These are phyloP conservation scores for Campoplex capitator DNA, from an alignment of 2,888 invertebrate genomes.

Conservation along the genomic window DNA sequence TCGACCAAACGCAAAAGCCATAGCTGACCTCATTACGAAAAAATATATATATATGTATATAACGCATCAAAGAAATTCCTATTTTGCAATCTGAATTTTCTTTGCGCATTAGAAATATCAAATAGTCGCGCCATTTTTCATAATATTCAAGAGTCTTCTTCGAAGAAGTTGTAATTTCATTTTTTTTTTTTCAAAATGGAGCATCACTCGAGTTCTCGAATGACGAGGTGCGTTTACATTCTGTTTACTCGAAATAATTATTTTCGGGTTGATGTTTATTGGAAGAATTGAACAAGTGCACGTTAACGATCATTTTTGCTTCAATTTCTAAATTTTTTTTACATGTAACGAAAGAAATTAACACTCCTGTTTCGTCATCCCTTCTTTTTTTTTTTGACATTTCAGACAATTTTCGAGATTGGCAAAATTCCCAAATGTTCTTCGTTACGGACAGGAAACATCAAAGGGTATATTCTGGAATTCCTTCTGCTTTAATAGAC, in stretches of 20 bases:
- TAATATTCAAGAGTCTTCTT: not conserved
- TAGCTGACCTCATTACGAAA: slow-evolving; percentile 49
- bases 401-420: slow-evolving; percentile 16
- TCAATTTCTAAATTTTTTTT: not conserved
- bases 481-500: slow-evolving; percentile 7
- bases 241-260: not conserved
- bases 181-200: too few relatives aligned
- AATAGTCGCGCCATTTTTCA: not conserved
- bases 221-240: not conserved
- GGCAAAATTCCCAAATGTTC: slow-evolving; percentile 16
- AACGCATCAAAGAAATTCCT: slow-evolving; percentile 61
- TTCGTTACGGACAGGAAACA: slow-evolving; percentile 26
- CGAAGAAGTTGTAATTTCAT: not conserved
- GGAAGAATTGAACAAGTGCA: not conserved
- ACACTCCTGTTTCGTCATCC: not conserved
- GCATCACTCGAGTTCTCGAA: not conserved
- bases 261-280: not conserved
- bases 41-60: slow-evolving; percentile 30
- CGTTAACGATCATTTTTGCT: not conserved
- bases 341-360: not conserved
- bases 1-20: slow-evolving; percentile 15
- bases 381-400: not conserved
- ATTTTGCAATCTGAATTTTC: slow-evolving; percentile 19
- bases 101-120: slow-evolving; percentile 13
- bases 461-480: slow-evolving; percentile 16